Evolutionary conservation across 2,888 invertebrate genomes (phyloP), one percentile per base, ranked within the genome.

Genomic region (Dimorphilus gyrociliatus): DNA sequence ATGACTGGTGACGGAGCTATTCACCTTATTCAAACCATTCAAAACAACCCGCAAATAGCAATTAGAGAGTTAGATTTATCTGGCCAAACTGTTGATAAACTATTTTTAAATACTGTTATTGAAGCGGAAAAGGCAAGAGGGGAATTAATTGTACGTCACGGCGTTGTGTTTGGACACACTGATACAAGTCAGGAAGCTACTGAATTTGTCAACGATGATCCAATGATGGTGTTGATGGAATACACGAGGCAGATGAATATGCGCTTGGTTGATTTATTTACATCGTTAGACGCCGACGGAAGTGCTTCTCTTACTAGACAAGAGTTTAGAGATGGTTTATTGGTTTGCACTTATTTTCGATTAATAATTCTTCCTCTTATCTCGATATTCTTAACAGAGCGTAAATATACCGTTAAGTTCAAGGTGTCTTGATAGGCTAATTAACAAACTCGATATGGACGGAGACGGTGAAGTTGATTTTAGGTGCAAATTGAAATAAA

Each of bases 161-260:
- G 32, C 10, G 21, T 27, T 8, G 32, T 32, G 25, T 32, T 32
- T 24, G 25, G 25, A 13, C 32, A 32, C 8, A 23, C 26, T 13
- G 32, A 32, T 13, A 19, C 25, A 12, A 4, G 21, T 15, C 4
- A 27, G 19, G 27, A 19, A 7, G 32, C 15, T 10, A 23, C 26
- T 23, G 19, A 15, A 21, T 21, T 27, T 4, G 19, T 32, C 13
- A 25, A 23, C 12, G 31, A 23, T 16, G 25, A 30, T 21, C 41
- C 41, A 3, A 30, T 39, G 25, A 32, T 39, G 26, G 37, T 53
- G 16, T 33, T 53, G 7, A 44, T 52, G 19, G 53, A 53, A 32
- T 53, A 47, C 37, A 51, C 51, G 48, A 39, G 47, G 23, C 43
- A 47, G 36, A 48, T 48, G 37, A 51, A 50, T 35, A 41, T 53